Percentiles rank a stretch among this genome's conserved stretches.
phyloP scores from a whole-genome alignment of 1,140 invertebrate genomes.

The Bombyx mori region DNA sequence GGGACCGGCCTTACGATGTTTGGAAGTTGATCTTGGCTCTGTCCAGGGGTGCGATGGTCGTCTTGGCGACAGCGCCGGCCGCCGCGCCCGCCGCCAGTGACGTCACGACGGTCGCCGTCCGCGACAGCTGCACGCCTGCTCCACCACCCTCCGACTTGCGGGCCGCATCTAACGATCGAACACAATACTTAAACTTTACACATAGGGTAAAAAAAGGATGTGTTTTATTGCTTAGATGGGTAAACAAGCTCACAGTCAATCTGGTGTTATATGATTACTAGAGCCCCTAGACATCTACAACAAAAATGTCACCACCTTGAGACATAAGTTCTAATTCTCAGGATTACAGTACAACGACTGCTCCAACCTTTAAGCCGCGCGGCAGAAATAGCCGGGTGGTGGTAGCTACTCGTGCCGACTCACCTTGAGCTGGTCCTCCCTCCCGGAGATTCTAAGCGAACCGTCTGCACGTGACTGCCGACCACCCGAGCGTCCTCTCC shows the following conservation, averaged over 20 bases:
- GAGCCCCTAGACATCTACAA: background rate
- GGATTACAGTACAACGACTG: no score
- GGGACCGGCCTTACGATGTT: slow-evolving; percentile 72
- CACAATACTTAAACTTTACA: background rate
- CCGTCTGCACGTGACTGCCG: no score
- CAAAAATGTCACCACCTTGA: background rate
- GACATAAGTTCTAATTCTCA: background rate
- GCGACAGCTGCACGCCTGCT: slow-evolving; percentile 7
- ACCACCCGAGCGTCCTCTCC: no score
- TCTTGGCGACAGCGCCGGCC: slow-evolving; percentile 96
- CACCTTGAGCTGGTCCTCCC: no score
- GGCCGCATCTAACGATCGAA: background rate
- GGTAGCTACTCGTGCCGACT: no score
- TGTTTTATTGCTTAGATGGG: background rate
- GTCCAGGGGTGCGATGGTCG: slow-evolving; percentile 96
- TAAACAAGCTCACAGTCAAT: no score
- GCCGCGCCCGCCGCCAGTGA: slow-evolving; percentile 86
- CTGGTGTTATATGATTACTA: no score
- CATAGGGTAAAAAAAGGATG: background rate
- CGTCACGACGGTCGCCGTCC: slow-evolving; percentile 70
- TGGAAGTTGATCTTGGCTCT: slow-evolving; percentile 99
- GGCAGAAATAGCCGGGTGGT: no score
- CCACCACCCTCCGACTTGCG: background rate
- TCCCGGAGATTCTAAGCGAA: no score
- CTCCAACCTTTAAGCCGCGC: no score